These are phyloP conservation scores for Takifugu rubripes DNA, from an alignment of 2,797 vertebrate species.

Conservation along the genomic window DNA sequence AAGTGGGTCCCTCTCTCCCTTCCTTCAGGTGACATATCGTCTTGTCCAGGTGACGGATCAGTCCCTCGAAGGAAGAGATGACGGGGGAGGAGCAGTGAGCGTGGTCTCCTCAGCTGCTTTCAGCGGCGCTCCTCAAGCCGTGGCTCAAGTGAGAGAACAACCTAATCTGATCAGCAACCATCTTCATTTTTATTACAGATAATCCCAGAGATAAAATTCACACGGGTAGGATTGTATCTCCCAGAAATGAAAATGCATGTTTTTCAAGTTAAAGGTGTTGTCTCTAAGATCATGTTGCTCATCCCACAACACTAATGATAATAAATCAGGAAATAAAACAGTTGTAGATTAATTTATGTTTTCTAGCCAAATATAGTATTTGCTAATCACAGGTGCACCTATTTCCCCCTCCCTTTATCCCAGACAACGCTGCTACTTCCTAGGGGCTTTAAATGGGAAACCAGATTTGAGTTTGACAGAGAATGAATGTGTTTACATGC, in stretches of 20 bases:
- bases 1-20: background rate
- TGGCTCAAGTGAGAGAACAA: slow-evolving; percentile 77
- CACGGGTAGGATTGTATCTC: background rate
- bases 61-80: slow-evolving; percentile 80
- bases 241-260: background rate
- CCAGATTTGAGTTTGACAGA: slow-evolving; percentile 51
- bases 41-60: slow-evolving; percentile 88
- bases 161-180: background rate
- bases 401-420: slow-evolving; percentile 26
- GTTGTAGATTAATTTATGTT: too few species aligned
- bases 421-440: slow-evolving; percentile 25
- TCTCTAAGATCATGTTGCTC: background rate
- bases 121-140: slow-evolving; percentile 79
- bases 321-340: too few species aligned
- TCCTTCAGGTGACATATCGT: slow-evolving; percentile 83
- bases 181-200: background rate
- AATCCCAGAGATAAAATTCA: background rate
- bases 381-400: background rate
- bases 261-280: background rate
- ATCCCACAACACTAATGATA: background rate
- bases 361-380: too few species aligned
- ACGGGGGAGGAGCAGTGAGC: slow-evolving; percentile 79
- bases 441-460: slow-evolving; percentile 29
- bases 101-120: slow-evolving; percentile 84
- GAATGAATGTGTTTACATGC: slow-evolving; percentile 57